Percentiles rank a stretch among this genome's conserved stretches.
Conservation (phyloP, 2,888 invertebrate species). For the Pterobdella sp. region DNA sequence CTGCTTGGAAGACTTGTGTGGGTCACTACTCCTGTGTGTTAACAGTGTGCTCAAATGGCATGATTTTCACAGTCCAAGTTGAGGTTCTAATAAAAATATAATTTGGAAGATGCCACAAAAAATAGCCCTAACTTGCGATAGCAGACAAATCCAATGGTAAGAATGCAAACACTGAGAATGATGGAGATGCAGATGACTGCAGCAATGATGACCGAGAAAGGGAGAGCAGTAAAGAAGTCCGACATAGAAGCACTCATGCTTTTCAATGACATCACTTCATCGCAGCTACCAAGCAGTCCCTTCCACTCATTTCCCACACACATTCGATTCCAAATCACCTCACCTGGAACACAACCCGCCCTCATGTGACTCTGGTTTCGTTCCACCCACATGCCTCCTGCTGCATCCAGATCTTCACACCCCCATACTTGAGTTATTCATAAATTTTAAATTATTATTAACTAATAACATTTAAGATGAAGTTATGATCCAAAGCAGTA, state of each 20-base stretch:
- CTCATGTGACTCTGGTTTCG: neutral
- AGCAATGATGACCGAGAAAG: slow-evolving; percentile 26
- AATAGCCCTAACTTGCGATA: slow-evolving; percentile 23
- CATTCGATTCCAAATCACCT: neutral
- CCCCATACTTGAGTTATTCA: slow-evolving; percentile 16
- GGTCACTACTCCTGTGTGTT: slow-evolving; percentile 12
- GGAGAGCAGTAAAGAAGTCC: slow-evolving; percentile 20
- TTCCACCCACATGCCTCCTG: slow-evolving; percentile 14
- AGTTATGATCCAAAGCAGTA: too few species aligned
- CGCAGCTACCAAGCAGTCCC: slow-evolving; percentile 12
- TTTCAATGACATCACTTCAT: neutral
- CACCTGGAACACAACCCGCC: slow-evolving; percentile 8
- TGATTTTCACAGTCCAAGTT: neutral
- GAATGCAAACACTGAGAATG: slow-evolving; percentile 27
- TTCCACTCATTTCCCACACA: slow-evolving; percentile 22
- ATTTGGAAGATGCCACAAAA: too few species aligned
- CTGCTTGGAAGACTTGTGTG: slow-evolving; percentile 22
- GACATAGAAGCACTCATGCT: slow-evolving; percentile 5
- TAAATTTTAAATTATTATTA: too few species aligned
- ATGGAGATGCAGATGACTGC: slow-evolving; percentile 20
- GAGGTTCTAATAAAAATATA: neutral
- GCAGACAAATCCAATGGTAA: slow-evolving; percentile 29
- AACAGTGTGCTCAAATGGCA: too few species aligned
- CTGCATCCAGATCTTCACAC: slow-evolving; percentile 11
- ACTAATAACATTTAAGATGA: too few species aligned